Conservation (phyloP, 2,797 vertebrate genomes). For the Oreochromis mossambicus region DNA sequence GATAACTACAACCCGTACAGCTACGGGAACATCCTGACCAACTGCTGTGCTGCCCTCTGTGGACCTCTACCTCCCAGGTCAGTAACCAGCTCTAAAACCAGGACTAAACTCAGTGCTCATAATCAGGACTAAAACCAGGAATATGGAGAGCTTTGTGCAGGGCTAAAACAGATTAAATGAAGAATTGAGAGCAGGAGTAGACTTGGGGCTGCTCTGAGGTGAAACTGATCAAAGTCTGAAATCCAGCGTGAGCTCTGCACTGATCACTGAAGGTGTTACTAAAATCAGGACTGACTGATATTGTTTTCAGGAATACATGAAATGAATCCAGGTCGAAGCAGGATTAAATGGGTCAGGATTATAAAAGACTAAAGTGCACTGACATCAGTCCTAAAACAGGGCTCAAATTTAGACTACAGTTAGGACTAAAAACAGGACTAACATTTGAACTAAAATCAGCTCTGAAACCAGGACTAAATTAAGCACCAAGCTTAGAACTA, state of each 20-base stretch:
- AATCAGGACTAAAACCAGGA: not conserved
- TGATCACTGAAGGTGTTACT: not conserved
- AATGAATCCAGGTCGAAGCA: not conserved
- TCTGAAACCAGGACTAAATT: not conserved
- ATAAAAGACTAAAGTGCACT: not conserved
- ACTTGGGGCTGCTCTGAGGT: not conserved
- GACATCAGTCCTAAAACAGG: not conserved
- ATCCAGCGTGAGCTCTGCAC: not conserved
- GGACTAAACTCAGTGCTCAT: not conserved
- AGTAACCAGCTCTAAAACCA: slow-evolving; percentile 12
- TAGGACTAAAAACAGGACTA: not conserved
- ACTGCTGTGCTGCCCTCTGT: slow-evolving; percentile 90
- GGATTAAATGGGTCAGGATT: not conserved
- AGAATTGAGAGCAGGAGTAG: not conserved
- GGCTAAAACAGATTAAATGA: not conserved
- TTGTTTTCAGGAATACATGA: not conserved
- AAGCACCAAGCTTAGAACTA: not conserved
- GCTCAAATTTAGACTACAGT: not conserved
- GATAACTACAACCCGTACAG: slow-evolving; percentile 95
- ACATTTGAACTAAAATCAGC: not conserved
- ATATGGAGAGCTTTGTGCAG: too few relatives aligned
- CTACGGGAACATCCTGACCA: slow-evolving; percentile 88
- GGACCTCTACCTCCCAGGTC: slow-evolving; percentile 92
- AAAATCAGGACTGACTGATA: not conserved
- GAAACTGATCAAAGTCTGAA: not conserved